Percentiles rank a stretch among this genome's conserved stretches.
These are phyloP conservation scores for Eumacrocentrus americanus DNA, from an alignment of 2,888 invertebrate species.

Conservation along the genomic window DNA sequence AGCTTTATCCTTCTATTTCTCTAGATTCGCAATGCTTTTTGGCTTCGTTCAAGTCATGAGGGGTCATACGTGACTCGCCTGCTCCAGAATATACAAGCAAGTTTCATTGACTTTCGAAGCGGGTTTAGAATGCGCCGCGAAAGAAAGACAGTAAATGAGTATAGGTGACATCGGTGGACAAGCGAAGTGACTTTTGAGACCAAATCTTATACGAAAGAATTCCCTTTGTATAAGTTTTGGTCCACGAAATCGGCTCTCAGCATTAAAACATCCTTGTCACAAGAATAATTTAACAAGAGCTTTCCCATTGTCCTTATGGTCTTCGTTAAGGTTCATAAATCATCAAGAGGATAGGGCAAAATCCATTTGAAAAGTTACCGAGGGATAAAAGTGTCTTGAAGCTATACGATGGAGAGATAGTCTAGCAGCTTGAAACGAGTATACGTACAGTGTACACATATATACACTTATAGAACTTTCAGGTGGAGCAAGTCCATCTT, in stretches of 20 bases:
- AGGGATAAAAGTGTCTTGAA: slow-evolving; percentile 1
- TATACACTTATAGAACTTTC: slow-evolving; percentile 3
- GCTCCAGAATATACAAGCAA: slow-evolving; percentile 7
- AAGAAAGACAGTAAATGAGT: not conserved
- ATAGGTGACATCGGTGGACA: not conserved
- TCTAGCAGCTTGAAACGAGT: no score
- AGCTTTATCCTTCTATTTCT: slow-evolving; percentile 11
- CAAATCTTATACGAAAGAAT: not conserved
- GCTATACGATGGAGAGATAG: not conserved
- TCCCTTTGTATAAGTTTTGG: slow-evolving; percentile 11
- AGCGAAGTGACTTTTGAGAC: not conserved
- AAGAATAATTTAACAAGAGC: no score
- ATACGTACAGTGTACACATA: not conserved
- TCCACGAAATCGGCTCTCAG: slow-evolving; percentile 2
- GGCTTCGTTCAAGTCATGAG: slow-evolving; percentile 15
- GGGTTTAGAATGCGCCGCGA: not conserved
- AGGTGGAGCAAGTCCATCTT: not conserved
- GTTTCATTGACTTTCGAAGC: slow-evolving; percentile 25
- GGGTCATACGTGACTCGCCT: slow-evolving; percentile 23
- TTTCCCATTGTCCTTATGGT: no score
- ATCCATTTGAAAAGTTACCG: slow-evolving; percentile 32
- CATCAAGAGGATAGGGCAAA: slow-evolving; percentile 8
- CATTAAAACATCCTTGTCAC: no score
- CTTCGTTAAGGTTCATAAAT: slow-evolving; percentile 29
- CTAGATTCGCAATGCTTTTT: slow-evolving; percentile 1